Base-by-base conservation (phyloP, 2,797 vertebrate genomes). In the Limosa lapponica region DNA sequence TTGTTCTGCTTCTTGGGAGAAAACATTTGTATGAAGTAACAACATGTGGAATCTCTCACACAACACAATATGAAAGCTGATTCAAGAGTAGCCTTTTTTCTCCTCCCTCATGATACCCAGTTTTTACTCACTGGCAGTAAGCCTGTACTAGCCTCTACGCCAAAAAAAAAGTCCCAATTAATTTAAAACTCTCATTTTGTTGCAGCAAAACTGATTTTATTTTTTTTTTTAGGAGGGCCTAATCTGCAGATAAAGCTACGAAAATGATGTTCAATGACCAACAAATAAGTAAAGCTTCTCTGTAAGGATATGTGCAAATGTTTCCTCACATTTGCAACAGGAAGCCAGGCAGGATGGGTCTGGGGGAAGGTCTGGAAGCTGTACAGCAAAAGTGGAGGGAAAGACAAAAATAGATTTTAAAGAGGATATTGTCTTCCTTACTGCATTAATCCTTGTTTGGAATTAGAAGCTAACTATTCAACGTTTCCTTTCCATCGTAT, bases 11-110 rank as follows among this genome's bases (percentile, higher is more conserved):
- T 78, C 89, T 95, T 95, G 70, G 86, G 88, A 95, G 89, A 88
- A 95, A 94, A 94, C 44, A 77, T 79, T 94, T 93, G n/a, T 90
- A 70, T 57, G 64, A 88, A 95, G 58, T 79, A 94, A 91, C 87
- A 95, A 97, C 96, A 97, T 95, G 94, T 96, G 96, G 96, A 95
- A 96, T 94, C 90, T 96, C 83, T 97, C 96, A 96, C 80, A 96
- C 51, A 94, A 89, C 82, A 97, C 94, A 96, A 93, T 95, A 88
- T 64, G 80, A 90, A 95, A 89, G 82, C 90, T 64, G 52, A 55
- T 95, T 95, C 83, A 94, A 95, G 70, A 77, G 73, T n/a, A 85
- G 81, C 25, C 44, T 71, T 87, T 78, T 89, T 58, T 28, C 39
- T 83, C 59, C 39, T 72, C 64, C 55, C 28, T 87, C 80, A 84